These are phyloP conservation scores for Muraenolepis orangiensis DNA, from an alignment of 2,797 vertebrate species.

Conservation along the genomic window DNA sequence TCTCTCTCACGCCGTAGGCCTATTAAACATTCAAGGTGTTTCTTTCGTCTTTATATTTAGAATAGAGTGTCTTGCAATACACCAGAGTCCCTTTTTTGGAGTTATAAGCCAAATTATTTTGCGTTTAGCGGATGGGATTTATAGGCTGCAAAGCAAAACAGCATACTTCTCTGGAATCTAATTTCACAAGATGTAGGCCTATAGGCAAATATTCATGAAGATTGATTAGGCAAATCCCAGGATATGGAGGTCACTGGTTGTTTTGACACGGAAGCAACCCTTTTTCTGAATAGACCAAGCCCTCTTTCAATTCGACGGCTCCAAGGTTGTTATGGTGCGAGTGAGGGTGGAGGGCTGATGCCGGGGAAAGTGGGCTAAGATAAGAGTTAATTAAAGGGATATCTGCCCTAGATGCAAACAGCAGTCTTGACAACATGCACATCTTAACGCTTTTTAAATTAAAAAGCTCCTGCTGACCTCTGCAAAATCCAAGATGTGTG, in stretches of 20 bases:
- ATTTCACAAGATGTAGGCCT: constrained; percentile 3
- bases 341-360: constrained; percentile 62
- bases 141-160: constrained; percentile 15
- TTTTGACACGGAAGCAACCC: constrained; percentile 13
- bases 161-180: constrained; percentile 1
- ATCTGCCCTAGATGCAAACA: constrained; percentile 63
- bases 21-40: background rate
- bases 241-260: constrained; percentile 19
- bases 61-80: background rate
- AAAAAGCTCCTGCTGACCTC: constrained; percentile 72
- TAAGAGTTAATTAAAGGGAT: constrained; percentile 79
- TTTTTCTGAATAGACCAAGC: constrained; percentile 26
- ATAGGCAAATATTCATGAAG: constrained; percentile 3
- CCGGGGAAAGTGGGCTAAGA: constrained; percentile 65
- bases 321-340: constrained; percentile 52
- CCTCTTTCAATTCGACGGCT: constrained; percentile 43
- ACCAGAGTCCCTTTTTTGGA: background rate
- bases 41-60: background rate
- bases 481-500: constrained; percentile 71
- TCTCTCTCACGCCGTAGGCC: too few relatives aligned
- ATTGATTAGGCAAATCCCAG: constrained; percentile 7
- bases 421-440: constrained; percentile 45
- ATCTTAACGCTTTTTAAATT: constrained; percentile 74
- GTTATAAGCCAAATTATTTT: background rate
- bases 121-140: constrained; percentile 8